Evolutionary conservation across 2,113 vertebrate genomes (phyloP), one percentile per base, ranked within the genome.

Genomic region (Pampusana beccarii): DNA sequence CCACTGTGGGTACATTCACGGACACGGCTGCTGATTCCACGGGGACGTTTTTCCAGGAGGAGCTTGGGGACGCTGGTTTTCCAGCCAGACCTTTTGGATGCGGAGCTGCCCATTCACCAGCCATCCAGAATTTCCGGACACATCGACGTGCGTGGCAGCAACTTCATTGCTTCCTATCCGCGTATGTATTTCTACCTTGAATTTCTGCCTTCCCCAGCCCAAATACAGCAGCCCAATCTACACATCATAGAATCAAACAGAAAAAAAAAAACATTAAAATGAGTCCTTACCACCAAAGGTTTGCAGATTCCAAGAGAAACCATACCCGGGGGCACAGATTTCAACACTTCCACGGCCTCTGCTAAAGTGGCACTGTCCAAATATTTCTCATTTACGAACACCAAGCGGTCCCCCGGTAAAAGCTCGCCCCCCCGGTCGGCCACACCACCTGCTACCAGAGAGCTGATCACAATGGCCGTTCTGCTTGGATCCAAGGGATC

Each of bases 391-490:
- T 99, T 99, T n/a, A 99, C 99, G 2, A 98, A 99, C 34, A 99
- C 98, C 94, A 99, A 97, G 92, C 99, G 99, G 87, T 99, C 99
- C 5, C 99, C 99, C 0, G 99, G 99, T 24, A 99, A 81, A 2
- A 99, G 90, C 34, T 97, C 96, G 0, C 99, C 98, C 3, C 98
- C 92, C 26, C 77, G 96, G 86, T 99, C 99, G 0, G 99, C 99
- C 8, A 99, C 98, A 9, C 99, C 98, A 0, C 98, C 98, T 2
- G 98, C 94, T 60, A 99, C 98, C 98, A 99, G 95, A 11, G 99
- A 99, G 19, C 99, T 99, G 87, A 99, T 98, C 92, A 99, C 99
- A 81, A 99, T 99, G 96, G 99, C 99, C 44, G 98, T 99, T 53
- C 98, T 97, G 13, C 98, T 92, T 3, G 98, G 95, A 73, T 99